Percentiles rank a stretch among this genome's conserved stretches.
These are phyloP conservation scores for Caenorhabditis tropicalis DNA, from an alignment of 1,140 invertebrate genomes.

Conservation along the genomic window DNA sequence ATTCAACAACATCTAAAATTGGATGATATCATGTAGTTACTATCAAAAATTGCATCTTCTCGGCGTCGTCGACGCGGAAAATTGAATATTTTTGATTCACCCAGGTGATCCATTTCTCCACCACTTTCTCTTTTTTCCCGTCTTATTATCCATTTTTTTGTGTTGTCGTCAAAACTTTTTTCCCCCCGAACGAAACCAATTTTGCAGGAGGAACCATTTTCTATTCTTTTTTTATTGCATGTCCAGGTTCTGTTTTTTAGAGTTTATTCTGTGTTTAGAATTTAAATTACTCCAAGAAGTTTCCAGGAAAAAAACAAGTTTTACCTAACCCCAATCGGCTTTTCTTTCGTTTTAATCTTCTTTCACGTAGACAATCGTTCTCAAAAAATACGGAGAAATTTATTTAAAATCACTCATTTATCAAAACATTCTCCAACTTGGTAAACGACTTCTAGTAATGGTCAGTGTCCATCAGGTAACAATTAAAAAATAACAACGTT, in stretches of 20 bases:
- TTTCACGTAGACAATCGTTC: no score
- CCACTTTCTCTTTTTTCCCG: neutral
- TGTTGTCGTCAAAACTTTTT: neutral
- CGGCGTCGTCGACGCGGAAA: slow-evolving; percentile 29
- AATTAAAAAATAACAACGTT: neutral
- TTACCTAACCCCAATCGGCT: no score
- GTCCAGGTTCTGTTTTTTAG: neutral
- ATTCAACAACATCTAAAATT: neutral
- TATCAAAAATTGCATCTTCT: slow-evolving; percentile 38
- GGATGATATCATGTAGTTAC: slow-evolving; percentile 37
- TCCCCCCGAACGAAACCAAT: neutral
- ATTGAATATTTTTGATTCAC: slow-evolving; percentile 35
- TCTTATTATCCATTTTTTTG: neutral
- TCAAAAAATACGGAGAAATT: no score
- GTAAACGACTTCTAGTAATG: no score
- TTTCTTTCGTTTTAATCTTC: no score
- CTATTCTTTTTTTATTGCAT: neutral
- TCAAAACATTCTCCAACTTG: no score
- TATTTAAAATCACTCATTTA: no score
- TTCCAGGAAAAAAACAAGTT: no score
- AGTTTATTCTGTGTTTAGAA: neutral
- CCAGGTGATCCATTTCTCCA: neutral
- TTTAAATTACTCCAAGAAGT: neutral
- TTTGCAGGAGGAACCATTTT: neutral
- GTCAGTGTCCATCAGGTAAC: neutral